phyloP scores from a whole-genome alignment of 2,113 vertebrate genomes.

The Varanus komodoensis region DNA sequence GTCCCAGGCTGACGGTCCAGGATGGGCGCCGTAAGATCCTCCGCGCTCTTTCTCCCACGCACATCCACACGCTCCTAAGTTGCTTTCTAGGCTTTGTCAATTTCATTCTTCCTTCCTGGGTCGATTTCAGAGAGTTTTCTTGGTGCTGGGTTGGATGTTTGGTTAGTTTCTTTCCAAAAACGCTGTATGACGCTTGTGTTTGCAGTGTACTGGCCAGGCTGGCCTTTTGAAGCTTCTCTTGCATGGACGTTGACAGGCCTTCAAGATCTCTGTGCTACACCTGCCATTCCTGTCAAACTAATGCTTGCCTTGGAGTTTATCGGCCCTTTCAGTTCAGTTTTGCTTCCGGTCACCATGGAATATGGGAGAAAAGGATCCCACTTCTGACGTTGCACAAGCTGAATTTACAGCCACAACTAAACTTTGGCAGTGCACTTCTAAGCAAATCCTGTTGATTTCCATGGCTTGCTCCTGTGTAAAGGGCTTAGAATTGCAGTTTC shows the following conservation, averaged over 20 bases:
- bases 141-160: background rate
- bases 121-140: conserved; percentile 39
- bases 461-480: background rate
- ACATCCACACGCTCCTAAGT: too few relatives aligned
- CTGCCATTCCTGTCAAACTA: background rate
- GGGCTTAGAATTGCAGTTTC: background rate
- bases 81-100: background rate
- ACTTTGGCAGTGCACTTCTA: too few relatives aligned
- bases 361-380: conserved; percentile 11
- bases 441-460: background rate
- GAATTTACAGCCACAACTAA: too few relatives aligned
- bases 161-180: background rate
- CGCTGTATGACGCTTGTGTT: background rate
- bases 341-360: conserved; percentile 28
- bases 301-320: background rate
- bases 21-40: background rate
- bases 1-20: background rate
- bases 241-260: background rate
- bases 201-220: conserved; percentile 1
- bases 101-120: background rate
- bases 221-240: background rate
- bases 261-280: background rate
- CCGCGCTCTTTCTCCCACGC: background rate
- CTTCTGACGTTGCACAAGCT: conserved; percentile 31
- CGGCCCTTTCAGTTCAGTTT: background rate